Evolutionary conservation across 2,888 invertebrate species (phyloP), one percentile per base, ranked within the genome.

Genomic region (Sicus ferrugineus): DNA sequence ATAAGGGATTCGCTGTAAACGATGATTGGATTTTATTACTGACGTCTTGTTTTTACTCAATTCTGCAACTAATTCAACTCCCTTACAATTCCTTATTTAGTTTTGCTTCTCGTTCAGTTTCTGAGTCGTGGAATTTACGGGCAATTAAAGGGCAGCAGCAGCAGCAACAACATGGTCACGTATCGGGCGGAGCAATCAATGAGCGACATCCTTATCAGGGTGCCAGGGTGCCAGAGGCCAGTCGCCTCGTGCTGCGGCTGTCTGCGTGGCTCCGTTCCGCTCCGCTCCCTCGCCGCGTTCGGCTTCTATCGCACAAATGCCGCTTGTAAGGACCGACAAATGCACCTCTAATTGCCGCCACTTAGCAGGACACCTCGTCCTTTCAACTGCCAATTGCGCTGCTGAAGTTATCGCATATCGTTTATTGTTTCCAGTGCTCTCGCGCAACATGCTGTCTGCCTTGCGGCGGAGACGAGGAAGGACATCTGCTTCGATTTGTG

Each of bases 281-380:
- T 42, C n/a, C 42, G 42, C 4, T 16, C n/a, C 42, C 5, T n/a
- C 5, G n/a, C n/a, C 42, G 42, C 11, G 14, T 42, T 54, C 16
- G 34, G 26, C 26, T 28, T 34, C 26, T 42, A 26, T 62, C 19
- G 9, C 28, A 28, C 26, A n/a, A 19, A 52, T 4, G 19, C 26
- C 6, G 31, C 23, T 58, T 34, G 72, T 72, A 74, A 74, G 73
- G 69, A 73, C 73, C 73, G 75, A 73, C 73, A 75, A 75, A 75
- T 75, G 73, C 73, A 70, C 52, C 72, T 70, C 74, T 75, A 74
- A 75, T 74, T 75, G 73, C 73, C 63, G 70, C n/a, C 75, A 73
- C 75, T 73, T 75, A 73, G 75, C 74, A 73, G 73, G 73, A 75
- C 73, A 73, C 73, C 73, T 70, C 56, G 28, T 67, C 38, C 16